Evolutionary conservation across 2,797 vertebrate genomes (phyloP).

Genomic region (Coregonus ussuriensis): DNA sequence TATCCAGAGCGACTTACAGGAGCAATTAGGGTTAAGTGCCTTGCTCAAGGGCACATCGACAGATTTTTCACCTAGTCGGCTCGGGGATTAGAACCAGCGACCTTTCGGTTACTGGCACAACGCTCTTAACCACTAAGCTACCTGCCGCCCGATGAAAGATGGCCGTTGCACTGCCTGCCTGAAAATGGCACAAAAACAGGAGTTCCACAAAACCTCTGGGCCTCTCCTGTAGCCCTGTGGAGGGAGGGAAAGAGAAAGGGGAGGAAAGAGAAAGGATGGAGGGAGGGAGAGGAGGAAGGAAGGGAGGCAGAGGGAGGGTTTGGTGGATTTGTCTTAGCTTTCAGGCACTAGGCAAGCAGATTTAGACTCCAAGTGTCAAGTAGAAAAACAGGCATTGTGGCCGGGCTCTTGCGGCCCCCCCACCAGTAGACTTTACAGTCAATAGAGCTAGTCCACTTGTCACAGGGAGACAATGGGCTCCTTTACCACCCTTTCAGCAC

Average conservation of each 20-base stretch:
- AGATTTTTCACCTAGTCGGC: no score
- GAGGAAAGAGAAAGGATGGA: not conserved
- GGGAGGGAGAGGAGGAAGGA: slow-evolving; percentile 35
- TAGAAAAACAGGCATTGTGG: slow-evolving; percentile 78
- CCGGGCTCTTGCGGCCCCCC: slow-evolving; percentile 55
- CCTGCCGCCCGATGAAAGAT: no score
- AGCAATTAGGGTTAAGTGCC: no score
- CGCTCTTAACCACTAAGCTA: no score
- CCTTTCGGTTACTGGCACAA: no score
- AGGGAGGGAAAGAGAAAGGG: slow-evolving; percentile 27
- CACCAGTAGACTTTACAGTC: slow-evolving; percentile 81
- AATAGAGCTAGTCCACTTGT: slow-evolving; percentile 85
- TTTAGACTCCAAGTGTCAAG: slow-evolving; percentile 78
- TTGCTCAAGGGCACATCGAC: no score
- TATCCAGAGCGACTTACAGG: no score
- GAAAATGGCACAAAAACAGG: slow-evolving; percentile 58
- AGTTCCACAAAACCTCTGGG: slow-evolving; percentile 59
- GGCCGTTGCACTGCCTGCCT: slow-evolving; percentile 20
- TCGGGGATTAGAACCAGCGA: no score
- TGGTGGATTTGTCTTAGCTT: slow-evolving; percentile 67
- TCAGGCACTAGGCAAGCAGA: slow-evolving; percentile 72
- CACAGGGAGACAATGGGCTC: slow-evolving; percentile 75
- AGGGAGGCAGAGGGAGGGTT: slow-evolving; percentile 28
- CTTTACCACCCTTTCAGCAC: slow-evolving; percentile 75
- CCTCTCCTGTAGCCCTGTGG: slow-evolving; percentile 51